Evolutionary conservation across 2,113 vertebrate species (phyloP).

Genomic region (Apteryx mantelli): DNA sequence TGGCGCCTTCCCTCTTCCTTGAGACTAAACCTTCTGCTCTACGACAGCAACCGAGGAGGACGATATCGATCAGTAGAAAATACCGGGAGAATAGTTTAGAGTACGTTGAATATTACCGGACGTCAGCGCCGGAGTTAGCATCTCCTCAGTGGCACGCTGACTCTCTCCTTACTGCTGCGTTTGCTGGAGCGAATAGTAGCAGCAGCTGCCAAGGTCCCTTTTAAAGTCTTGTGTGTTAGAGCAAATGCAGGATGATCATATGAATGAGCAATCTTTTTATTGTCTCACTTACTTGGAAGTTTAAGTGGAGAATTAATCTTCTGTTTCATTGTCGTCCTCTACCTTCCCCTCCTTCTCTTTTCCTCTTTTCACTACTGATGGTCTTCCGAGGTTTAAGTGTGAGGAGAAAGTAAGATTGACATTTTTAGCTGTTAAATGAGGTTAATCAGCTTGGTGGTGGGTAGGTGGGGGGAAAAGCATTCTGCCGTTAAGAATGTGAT

Average conservation of each 20-base stretch:
- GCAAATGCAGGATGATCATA: neutral
- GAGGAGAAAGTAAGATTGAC: conserved; percentile 23
- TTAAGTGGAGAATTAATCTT: neutral
- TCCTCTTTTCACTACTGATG: neutral
- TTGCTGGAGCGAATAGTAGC: neutral
- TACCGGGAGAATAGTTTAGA: neutral
- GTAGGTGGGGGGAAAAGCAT: neutral
- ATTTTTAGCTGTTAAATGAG: conserved; percentile 16
- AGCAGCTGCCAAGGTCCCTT: conserved; percentile 20
- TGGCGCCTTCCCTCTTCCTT: neutral
- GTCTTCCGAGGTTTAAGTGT: neutral
- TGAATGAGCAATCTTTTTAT: neutral
- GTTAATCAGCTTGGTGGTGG: conserved; percentile 31
- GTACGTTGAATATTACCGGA: neutral
- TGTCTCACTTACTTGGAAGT: conserved; percentile 28
- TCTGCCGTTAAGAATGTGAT: neutral
- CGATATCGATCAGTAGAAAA: neutral
- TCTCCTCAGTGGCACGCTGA: neutral
- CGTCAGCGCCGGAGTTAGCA: neutral
- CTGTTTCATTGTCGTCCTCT: neutral
- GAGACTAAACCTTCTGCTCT: neutral
- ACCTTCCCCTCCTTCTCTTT: neutral
- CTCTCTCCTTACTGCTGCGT: neutral
- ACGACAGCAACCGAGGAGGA: neutral
- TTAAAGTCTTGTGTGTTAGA: neutral